phyloP scores from a whole-genome alignment of 2,888 invertebrate genomes.

The Erpobdella octoculata region DNA sequence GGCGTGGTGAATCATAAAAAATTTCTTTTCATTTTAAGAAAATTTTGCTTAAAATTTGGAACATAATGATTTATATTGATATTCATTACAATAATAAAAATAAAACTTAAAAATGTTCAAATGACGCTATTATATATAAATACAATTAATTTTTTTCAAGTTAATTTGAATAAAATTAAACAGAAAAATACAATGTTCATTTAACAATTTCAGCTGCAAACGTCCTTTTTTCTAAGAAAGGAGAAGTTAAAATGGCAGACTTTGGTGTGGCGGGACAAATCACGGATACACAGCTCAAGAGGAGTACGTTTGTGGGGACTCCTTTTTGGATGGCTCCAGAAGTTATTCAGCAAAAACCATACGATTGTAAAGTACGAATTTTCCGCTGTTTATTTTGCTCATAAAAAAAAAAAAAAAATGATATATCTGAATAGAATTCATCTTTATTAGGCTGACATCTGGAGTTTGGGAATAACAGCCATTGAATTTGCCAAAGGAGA shows the following conservation, averaged over 20 bases:
- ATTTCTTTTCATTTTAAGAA: too few species aligned
- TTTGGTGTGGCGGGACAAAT: conserved; percentile 54
- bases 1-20: too few species aligned
- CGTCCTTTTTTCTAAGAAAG: conserved; percentile 92
- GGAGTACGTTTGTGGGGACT: conserved; percentile 90
- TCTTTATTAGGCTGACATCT: conserved; percentile 72
- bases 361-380: conserved; percentile 68
- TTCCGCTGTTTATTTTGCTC: neutral
- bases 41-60: too few species aligned
- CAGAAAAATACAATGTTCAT: neutral
- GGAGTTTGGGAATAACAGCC: conserved; percentile 91
- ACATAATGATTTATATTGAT: too few species aligned
- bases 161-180: neutral
- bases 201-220: conserved; percentile 75
- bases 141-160: neutral
- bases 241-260: conserved; percentile 90
- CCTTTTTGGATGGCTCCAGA: conserved; percentile 98
- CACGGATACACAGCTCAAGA: conserved; percentile 62
- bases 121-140: neutral
- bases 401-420: neutral
- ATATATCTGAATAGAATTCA: neutral
- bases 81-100: too few species aligned
- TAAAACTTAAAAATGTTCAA: too few species aligned
- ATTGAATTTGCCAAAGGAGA: conserved; percentile 95
- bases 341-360: conserved; percentile 88